Base-by-base conservation (phyloP, 2,888 invertebrate species). In the Calliphora vomitoria region DNA sequence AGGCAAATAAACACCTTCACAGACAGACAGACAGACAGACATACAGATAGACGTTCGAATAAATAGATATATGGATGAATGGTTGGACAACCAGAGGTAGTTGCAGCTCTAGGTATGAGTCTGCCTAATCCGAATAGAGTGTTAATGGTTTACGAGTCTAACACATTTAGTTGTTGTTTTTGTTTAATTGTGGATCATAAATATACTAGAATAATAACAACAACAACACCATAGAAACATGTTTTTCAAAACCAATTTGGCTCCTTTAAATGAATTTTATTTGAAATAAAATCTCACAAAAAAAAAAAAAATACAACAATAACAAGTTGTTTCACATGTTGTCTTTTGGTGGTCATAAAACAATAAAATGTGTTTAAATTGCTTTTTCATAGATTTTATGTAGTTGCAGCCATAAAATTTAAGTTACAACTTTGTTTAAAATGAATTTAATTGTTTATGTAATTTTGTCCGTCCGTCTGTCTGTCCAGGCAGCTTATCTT, bases 321-420 rank as follows among this genome's bases (percentile, higher is more conserved):
- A n/a, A 50, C 53, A 75, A 53, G 75, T 82, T 69, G 82, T 75
- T 82, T 62, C 55, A 64, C 15, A 58, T 75, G 35, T 71, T 55
- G 20, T 44, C 53, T 71, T 50, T 68, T 38, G 82, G 13, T 75
- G 60, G 68, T n/a, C 55, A 69, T 82, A 76, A 76, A 83, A 53
- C 25, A 83, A 71, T 69, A 83, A 72, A 84, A 84, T 74, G 3
- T 79, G n/a, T 47, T 62, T 15, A 62, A 69, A 60, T 50, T 47
- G 20, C 38, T 44, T 44, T 10, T 44, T 44, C 10, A 1, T 44
- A 35, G 35, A 38, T 55, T 38, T 38, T 13, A 20, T 66, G 71
- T 53, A 68, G 50, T 68, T 75, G 74, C 38, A n/a, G 75, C 38
- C 66, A 68, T 75, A 75, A 75, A 82, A 75, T 35, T n/a, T 75